Base-by-base conservation (phyloP, 2,113 vertebrate genomes). In the Dromaius novaehollandiae region DNA sequence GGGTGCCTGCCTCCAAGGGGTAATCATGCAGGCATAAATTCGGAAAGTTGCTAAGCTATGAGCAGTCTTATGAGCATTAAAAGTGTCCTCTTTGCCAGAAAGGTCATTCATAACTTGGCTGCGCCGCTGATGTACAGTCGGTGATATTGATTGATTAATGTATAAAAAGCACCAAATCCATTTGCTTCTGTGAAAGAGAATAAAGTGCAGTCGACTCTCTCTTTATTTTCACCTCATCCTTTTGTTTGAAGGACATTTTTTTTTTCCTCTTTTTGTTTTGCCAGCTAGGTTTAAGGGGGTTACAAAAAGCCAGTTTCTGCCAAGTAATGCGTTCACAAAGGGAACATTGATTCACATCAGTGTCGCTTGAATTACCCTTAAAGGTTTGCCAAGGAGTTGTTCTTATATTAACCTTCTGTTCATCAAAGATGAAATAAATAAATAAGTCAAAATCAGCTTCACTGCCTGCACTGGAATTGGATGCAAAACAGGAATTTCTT, bases 111-210 rank as follows among this genome's bases (percentile, higher is more conserved):
- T 99, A 99, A 99, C 99, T 99, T 99, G 99, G 99, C 99, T 98
- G 98, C 95, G 92, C 98, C 92, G 98, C 98, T 99, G 99, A 99
- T 99, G 99, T 99, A 99, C 99, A 99, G 99, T 99, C 99, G 98
- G 98, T 98, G 99, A 99, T 99, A 99, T 99, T 99, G 99, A 99
- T 99, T 99, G 99, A 99, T 99, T 99, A 99, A 99, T 99, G 99
- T 99, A 99, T 99, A 99, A 99, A 99, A 99, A 99, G 99, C 99
- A 99, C 98, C 98, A 99, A 99, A 99, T 99, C 99, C 99, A 99
- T 99, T 99, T 99, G 99, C 99, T 98, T 98, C 98, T 98, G 98
- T 99, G 99, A 99, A 98, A 99, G 98, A 97, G 99, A 99, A 99
- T 99, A 98, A 98, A 99, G 98, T 98, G 98, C 98, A 98, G 98